These are phyloP conservation scores for Tenualosa thibaudeaui DNA, from an alignment of 2,797 vertebrate species.

Conservation along the genomic window DNA sequence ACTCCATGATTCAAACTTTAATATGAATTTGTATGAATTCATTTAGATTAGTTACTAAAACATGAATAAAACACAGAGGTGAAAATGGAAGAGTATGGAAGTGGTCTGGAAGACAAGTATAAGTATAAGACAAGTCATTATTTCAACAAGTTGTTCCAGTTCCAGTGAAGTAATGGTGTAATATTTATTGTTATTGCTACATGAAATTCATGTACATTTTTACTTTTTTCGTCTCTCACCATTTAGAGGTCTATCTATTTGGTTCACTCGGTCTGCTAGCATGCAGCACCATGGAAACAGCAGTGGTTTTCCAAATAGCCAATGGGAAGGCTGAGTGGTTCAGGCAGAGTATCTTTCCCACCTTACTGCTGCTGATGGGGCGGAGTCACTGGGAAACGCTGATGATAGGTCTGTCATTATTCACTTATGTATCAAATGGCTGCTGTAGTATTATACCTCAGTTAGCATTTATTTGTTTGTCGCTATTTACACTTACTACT, in stretches of 20 bases:
- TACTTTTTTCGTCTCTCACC: neutral
- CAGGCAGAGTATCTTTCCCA: constrained; percentile 24
- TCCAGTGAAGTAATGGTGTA: too few relatives aligned
- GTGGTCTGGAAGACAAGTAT: too few relatives aligned
- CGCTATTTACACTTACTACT: neutral
- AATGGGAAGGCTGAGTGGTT: constrained; percentile 39
- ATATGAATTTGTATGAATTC: too few relatives aligned
- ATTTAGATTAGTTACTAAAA: too few relatives aligned
- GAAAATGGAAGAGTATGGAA: too few relatives aligned
- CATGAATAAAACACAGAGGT: too few relatives aligned
- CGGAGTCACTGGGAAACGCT: neutral
- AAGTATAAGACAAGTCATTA: too few relatives aligned
- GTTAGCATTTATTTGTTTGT: neutral
- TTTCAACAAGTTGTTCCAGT: too few relatives aligned
- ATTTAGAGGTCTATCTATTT: constrained; percentile 44
- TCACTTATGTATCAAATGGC: neutral
- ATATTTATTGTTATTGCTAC: too few relatives aligned
- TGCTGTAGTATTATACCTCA: neutral
- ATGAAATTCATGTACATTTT: neutral
- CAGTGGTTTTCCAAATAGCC: constrained; percentile 38
- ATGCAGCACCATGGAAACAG: constrained; percentile 41
- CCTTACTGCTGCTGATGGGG: constrained; percentile 17
- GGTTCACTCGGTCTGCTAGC: constrained; percentile 40
- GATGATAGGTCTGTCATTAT: neutral
- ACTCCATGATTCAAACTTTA: too few relatives aligned